Evolutionary conservation across 2,113 vertebrate species (phyloP), one percentile per base, ranked within the genome.

Genomic region (Cepphus grylle): DNA sequence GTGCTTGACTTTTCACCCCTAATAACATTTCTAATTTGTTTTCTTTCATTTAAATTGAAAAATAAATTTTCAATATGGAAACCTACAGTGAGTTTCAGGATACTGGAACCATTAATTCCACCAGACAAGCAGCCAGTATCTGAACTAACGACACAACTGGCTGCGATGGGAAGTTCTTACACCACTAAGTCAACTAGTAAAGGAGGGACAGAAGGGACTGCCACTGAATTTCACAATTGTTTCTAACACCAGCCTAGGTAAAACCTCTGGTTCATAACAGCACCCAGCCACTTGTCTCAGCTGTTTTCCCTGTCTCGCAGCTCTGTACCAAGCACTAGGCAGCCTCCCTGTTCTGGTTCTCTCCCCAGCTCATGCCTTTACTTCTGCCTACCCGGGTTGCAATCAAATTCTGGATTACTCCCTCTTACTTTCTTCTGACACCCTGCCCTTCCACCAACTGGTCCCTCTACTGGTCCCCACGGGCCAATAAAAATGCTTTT

Each of bases 381-480:
- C 2, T 42, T 78, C 45, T 76, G 5, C 13, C 8, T 72, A 1
- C 43, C 15, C 9, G 23, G 15, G 7, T 11, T 70, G 7, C 11
- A 58, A 6, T 32, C 50, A 83, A 70, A 62, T 73, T 66, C 52
- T 93, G 4, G 5, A 29, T 56, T 83, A 34, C 8, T 88, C 86
- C 34, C 13, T 74, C 15, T 45, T 47, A 65, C 5, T 58, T 74
- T 27, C 21, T 82, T 73, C 18, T 50, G 12, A 74, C 15, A 59
- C 8, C 26, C 8, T 50, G 23, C 9, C 40, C 32, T 81, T 88
- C 23, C 8, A 61, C 19, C 9, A 59, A 8, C 13, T n/a, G n/a
- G n/a, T n/a, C n/a, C n/a, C n/a, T 40, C 15, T n/a, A 13, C 3
- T 7, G 2, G 4, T 47, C 17, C 13, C 22, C 12, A 62, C 1